Evolutionary conservation across 64 coral and sea anemone genomes (phyloP).

Genomic region (Exaiptasia diaphana): DNA sequence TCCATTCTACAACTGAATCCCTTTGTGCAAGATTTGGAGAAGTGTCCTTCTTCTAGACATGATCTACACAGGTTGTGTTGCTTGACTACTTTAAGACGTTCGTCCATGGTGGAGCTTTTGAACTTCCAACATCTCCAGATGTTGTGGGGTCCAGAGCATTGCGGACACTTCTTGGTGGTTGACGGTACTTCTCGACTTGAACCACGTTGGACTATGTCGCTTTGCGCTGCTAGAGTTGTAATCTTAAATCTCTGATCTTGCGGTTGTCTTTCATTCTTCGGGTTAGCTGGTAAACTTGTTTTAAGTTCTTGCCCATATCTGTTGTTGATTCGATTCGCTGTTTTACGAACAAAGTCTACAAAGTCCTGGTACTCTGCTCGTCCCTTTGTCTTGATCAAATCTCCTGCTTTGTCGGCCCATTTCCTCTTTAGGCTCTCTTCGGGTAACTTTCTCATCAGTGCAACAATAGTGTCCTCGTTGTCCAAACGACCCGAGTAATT

Average conservation of each 20-base stretch:
- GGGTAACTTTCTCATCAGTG: constrained; percentile 60
- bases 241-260: constrained; percentile 25
- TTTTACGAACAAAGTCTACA: constrained; percentile 27
- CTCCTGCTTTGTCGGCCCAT: constrained; percentile 62
- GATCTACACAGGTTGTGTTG: constrained; percentile 41
- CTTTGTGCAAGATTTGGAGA: constrained; percentile 39
- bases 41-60: constrained; percentile 61
- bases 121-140: constrained; percentile 67
- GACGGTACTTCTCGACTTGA: not conserved
- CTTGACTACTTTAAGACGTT: constrained; percentile 49
- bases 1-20: constrained; percentile 45
- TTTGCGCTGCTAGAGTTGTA: constrained; percentile 46
- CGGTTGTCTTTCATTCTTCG: not conserved
- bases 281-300: not conserved
- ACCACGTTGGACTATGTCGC: not conserved
- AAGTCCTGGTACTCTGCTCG: constrained; percentile 32
- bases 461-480: constrained; percentile 64
- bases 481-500: constrained; percentile 33
- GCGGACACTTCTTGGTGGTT: constrained; percentile 21
- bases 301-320: constrained; percentile 62
- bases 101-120: constrained; percentile 32
- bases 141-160: constrained; percentile 43
- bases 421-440: constrained; percentile 59
- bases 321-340: constrained; percentile 63
- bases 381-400: constrained; percentile 56